phyloP scores from a whole-genome alignment of 2,797 vertebrate genomes.

The Schizopygopsis pylzovi region DNA sequence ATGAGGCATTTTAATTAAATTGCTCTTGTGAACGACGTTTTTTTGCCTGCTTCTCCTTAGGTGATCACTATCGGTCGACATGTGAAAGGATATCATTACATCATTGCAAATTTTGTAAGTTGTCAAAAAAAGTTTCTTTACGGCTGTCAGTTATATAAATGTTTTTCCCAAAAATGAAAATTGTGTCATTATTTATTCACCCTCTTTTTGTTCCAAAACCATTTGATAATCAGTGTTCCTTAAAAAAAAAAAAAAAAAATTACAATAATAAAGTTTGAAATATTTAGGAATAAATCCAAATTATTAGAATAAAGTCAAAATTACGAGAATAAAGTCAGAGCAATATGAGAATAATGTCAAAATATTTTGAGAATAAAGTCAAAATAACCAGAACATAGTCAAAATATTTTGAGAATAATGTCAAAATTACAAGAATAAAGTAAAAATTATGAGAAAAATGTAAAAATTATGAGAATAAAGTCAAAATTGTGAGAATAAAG shows the following conservation, averaged over 20 bases:
- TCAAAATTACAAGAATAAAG: too few relatives aligned
- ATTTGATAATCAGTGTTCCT: neutral
- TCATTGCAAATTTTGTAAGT: conserved; percentile 94
- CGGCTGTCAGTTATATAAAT: neutral
- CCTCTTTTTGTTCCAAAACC: neutral
- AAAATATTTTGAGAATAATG: too few relatives aligned
- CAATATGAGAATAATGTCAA: too few relatives aligned
- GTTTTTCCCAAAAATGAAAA: neutral
- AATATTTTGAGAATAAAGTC: too few relatives aligned
- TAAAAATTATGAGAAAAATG: too few relatives aligned
- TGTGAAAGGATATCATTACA: conserved; percentile 97
- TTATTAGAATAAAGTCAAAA: too few relatives aligned
- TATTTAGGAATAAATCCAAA: too few relatives aligned
- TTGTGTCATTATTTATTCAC: neutral
- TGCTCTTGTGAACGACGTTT: neutral
- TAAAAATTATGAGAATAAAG: too few relatives aligned
- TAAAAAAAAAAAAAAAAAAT: neutral
- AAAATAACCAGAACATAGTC: too few relatives aligned
- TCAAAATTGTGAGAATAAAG: too few relatives aligned
- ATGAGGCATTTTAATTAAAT: conserved; percentile 35
- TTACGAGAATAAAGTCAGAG: too few relatives aligned
- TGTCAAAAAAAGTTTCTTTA: neutral
- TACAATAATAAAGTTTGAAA: too few relatives aligned
- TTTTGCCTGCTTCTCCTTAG: conserved; percentile 69
- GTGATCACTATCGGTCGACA: conserved; percentile 97